These are phyloP conservation scores for Phocoena phocoena DNA, from an alignment of 2,113 vertebrate species.

Conservation along the genomic window DNA sequence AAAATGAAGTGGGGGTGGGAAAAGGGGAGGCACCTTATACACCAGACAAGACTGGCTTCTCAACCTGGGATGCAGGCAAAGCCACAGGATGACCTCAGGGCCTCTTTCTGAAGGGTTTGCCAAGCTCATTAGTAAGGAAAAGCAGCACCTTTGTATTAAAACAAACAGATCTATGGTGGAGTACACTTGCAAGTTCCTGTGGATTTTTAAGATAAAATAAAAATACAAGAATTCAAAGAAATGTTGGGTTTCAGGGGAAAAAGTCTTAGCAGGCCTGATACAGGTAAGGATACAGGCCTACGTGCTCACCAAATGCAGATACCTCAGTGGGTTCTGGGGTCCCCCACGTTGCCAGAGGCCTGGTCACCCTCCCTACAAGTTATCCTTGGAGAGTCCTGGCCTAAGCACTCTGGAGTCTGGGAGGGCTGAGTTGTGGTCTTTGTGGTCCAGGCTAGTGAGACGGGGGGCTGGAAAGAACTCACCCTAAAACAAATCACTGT, in stretches of 20 bases:
- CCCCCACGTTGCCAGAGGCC: neutral
- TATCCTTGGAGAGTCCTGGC: neutral
- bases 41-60: neutral
- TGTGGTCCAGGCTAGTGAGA: neutral
- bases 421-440: neutral
- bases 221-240: neutral
- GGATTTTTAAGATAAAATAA: constrained; percentile 30
- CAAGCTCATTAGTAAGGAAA: constrained; percentile 5
- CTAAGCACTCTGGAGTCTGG: neutral
- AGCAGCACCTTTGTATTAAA: constrained; percentile 26
- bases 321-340: neutral
- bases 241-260: neutral
- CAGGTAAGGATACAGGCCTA: neutral
- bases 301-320: neutral
- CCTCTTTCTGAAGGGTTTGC: constrained; percentile 31
- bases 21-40: neutral
- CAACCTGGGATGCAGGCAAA: neutral
- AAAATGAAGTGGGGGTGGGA: neutral
- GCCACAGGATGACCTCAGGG: neutral
- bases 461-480: neutral
- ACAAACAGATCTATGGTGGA: neutral
- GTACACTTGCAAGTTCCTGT: neutral
- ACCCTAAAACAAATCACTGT: neutral
- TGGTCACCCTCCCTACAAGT: neutral
- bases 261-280: neutral